Base-by-base conservation (phyloP, 2,113 vertebrate species). In the Blennius ocellaris region DNA sequence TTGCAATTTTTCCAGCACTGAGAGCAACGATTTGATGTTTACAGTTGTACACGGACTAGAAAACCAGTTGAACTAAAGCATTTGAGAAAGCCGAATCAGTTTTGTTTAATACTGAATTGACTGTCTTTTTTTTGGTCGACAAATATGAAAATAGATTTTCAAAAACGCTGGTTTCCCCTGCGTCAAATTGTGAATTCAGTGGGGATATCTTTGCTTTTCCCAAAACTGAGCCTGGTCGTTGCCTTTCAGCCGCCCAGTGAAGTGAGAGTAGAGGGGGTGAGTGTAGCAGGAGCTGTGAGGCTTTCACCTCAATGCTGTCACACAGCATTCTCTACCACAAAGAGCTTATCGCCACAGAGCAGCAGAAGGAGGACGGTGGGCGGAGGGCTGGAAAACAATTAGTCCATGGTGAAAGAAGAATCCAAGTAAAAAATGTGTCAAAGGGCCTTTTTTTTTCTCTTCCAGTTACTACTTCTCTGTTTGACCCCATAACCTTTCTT, bases 331-430 rank as follows among this genome's bases (percentile, higher is more conserved):
- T 41, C 44, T 44, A 41, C 52, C 61, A 78, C 63, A 59, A 36
- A 53, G 37, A 78, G 56, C 62, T 76, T 50, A 59, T 72, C 39
- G 12, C 50, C 60, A 73, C 43, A 51, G 68, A 40, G 40, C 51
- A 68, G 47, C 3, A 11, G 55, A 74, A 30, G 41, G 56, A 53
- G 62, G 76, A 49, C 14, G 41, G 62, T 74, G 66, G 63, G 67
- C 59, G 73, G 65, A 57, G 75, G 69, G 77, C 69, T 48, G 37
- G 2, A 49, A 56, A 78, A 82, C 75, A 68, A 80, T 69, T 76
- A 70, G 41, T 45, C 62, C 21, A 51, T 37, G 41, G 50, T 55
- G 21, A 76, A 15, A 51, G 21, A 30, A 30, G 21, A 2, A 30
- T 30, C 21, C 4, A 2, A 30, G 21, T 44, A 11, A 47, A 64